These are phyloP conservation scores for Scaptomyza caliginosa DNA, from an alignment of 2,888 invertebrate genomes.

Conservation along the genomic window DNA sequence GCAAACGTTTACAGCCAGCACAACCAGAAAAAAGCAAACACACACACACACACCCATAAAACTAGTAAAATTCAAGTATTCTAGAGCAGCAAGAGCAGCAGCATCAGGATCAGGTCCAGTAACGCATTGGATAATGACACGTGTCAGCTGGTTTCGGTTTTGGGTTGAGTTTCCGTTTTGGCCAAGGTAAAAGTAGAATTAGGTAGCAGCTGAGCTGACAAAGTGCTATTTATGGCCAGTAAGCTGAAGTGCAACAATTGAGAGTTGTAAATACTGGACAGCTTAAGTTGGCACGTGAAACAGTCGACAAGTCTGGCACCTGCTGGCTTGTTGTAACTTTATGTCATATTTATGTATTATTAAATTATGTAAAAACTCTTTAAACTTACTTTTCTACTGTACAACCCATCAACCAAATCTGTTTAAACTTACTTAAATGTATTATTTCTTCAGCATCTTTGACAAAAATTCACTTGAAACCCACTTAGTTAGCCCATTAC, in stretches of 20 bases:
- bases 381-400: neutral
- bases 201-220: constrained; percentile 54
- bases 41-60: constrained; percentile 6
- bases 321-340: neutral
- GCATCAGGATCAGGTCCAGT: constrained; percentile 37
- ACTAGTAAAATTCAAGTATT: constrained; percentile 18
- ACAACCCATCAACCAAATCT: neutral
- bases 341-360: neutral
- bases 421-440: neutral
- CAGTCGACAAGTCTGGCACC: neutral
- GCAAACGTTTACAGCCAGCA: constrained; percentile 51
- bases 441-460: neutral
- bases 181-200: neutral
- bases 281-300: constrained; percentile 8
- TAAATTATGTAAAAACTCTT: too few species aligned
- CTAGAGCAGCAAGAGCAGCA: constrained; percentile 21
- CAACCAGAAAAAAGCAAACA: constrained; percentile 6
- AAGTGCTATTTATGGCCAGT: constrained; percentile 34
- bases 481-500: neutral
- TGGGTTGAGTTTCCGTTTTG: neutral
- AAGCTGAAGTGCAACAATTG: constrained; percentile 19
- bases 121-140: constrained; percentile 40
- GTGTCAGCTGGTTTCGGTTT: constrained; percentile 20
- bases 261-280: constrained; percentile 23
- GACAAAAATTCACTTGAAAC: too few species aligned